Evolutionary conservation across 2,888 invertebrate genomes (phyloP), one percentile per base, ranked within the genome.

Genomic region (Cantharis rufa): DNA sequence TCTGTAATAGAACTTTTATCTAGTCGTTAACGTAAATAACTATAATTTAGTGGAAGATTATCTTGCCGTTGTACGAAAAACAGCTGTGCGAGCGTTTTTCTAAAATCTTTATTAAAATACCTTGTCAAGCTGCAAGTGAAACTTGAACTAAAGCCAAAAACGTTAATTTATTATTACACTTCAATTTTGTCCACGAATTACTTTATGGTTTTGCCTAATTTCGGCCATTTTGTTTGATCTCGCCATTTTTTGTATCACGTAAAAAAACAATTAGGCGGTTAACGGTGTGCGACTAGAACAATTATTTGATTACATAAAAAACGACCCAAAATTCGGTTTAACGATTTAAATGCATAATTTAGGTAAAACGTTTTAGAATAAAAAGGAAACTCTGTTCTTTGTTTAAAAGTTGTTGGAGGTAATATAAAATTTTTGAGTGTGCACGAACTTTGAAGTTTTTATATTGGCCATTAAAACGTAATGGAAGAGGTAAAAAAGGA

Each of bases 1-100:
- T 79, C 78, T 77, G 79, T 79, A 79, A 80, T 79, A 78, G 80
- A 78, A 78, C 78, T 78, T 80, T 80, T 79, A 79, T 80, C 79
- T 78, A 79, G 78, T 80, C 78, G 75, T 78, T 77, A 78, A 77
- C 76, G 78, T 78, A 80, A 80, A 80, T 80, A 80, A 80, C 80
- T 75, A 78, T 78, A 80, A 80, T 80, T 80, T 80, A 80, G 74
- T 78, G 70, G 70, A 48, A 78, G 76, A 78, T 78, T 78, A 78
- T 78, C 78, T 74, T 62, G 74, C 72, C 72, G 70, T 77, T 72
- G 74, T 69, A 75, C 72, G 69, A 78, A 68, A 76, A 79, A 76
- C 79, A 78, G 79, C 79, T 80, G 78, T 70, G 77, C 74, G 72
- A 75, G 76, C 77, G 77, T 75, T 80, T 79, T 78, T 78, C 79